A percentile compares a stretch with the other conserved stretches of the same genome.
Conservation (phyloP, 2,113 vertebrate species). For the Peucedramus taeniatus region DNA sequence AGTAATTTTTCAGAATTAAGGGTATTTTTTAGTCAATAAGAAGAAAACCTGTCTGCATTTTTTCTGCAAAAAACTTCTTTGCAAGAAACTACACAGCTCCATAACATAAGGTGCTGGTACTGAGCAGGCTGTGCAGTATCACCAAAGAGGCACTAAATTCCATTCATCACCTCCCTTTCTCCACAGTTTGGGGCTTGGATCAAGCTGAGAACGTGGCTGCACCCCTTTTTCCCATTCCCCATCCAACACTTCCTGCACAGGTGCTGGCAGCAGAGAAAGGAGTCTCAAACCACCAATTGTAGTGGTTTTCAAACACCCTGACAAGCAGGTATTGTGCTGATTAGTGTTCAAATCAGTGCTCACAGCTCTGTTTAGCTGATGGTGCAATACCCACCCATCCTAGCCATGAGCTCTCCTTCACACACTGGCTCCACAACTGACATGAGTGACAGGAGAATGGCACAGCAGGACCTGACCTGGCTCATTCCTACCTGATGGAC, state of each 20-base stretch:
- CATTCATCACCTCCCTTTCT: not conserved
- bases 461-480: not conserved
- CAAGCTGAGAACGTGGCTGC: not conserved
- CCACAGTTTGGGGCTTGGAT: not conserved
- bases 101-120: fast-evolving
- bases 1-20: conserved; percentile 54
- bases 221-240: not conserved
- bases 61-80: not conserved
- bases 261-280: not conserved
- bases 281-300: not conserved
- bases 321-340: not conserved
- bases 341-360: not conserved
- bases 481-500: not conserved
- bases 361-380: not conserved
- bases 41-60: not conserved
- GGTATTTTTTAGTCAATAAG: not conserved
- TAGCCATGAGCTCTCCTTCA: not conserved
- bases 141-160: not conserved
- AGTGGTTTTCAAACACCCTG: not conserved
- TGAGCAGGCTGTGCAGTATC: fast-evolving
- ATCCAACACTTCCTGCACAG: not conserved
- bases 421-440: not conserved
- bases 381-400: not conserved
- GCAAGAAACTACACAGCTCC: fast-evolving
- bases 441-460: not conserved